Evolutionary conservation across 2,888 invertebrate species (phyloP).

Genomic region (Catocala fraxini): DNA sequence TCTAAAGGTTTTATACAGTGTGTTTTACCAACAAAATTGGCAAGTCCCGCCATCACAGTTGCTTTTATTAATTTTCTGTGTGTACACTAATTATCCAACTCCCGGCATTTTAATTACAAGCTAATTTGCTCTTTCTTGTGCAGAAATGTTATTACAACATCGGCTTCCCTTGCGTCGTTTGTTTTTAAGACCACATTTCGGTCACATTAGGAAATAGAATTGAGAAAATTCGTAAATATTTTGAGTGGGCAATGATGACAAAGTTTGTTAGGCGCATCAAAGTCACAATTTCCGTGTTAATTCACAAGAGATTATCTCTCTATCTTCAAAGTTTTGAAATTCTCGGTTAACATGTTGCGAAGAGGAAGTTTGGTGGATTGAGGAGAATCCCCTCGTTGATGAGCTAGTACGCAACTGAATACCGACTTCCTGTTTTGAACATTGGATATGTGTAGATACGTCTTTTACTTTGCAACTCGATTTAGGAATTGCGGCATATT

Average conservation of each 20-base stretch:
- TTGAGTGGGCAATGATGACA: constrained; percentile 47
- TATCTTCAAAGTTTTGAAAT: constrained; percentile 71
- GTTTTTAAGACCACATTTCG: constrained; percentile 38
- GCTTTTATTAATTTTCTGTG: constrained; percentile 49
- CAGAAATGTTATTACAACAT: constrained; percentile 44
- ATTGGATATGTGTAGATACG: constrained; percentile 53
- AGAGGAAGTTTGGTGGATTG: constrained; percentile 77
- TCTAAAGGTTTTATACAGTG: constrained; percentile 24
- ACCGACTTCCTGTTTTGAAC: constrained; percentile 60
- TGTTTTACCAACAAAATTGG: constrained; percentile 23
- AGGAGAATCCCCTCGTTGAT: constrained; percentile 68
- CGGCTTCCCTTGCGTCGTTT: constrained; percentile 32
- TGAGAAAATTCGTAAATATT: constrained; percentile 50
- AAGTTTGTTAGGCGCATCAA: constrained; percentile 58
- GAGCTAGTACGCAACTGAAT: constrained; percentile 66
- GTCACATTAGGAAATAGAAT: constrained; percentile 41
- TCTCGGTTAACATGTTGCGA: constrained; percentile 69
- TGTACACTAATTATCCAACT: constrained; percentile 45
- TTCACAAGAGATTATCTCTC: constrained; percentile 70
- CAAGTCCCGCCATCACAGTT: constrained; percentile 35
- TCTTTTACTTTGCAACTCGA: constrained; percentile 33
- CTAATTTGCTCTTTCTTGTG: constrained; percentile 45
- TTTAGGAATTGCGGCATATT: constrained; percentile 21
- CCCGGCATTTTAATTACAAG: constrained; percentile 49
- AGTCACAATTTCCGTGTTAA: constrained; percentile 68